Percentiles rank a stretch among this genome's conserved stretches.
Evolutionary conservation across 2,888 invertebrate genomes (phyloP).

Genomic region (Aplocera efformata): DNA sequence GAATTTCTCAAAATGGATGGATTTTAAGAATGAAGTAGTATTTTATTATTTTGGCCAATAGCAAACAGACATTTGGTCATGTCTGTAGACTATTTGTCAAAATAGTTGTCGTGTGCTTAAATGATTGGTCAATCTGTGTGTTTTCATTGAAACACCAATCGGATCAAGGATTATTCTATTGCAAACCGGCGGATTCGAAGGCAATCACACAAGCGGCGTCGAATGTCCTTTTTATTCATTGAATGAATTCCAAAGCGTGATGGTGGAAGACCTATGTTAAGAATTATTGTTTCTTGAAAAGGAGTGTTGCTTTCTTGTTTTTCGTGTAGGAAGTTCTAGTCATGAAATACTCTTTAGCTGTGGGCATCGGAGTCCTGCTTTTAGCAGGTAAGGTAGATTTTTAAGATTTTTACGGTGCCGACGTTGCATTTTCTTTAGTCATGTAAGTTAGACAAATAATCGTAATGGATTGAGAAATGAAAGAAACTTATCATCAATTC

Average conservation of each 20-base stretch:
- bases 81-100: constrained; percentile 50
- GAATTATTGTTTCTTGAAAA: background rate
- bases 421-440: constrained; percentile 26
- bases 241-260: constrained; percentile 3
- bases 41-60: constrained; percentile 45
- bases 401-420: constrained; percentile 20
- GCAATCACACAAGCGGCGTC: no score
- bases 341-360: constrained; percentile 66
- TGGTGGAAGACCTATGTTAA: constrained; percentile 7
- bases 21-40: background rate
- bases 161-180: constrained; percentile 1
- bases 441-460: no score
- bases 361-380: constrained; percentile 58
- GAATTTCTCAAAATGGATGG: no score
- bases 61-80: constrained; percentile 59
- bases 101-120: constrained; percentile 45
- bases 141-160: constrained; percentile 9
- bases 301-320: constrained; percentile 5
- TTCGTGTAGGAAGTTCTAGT: constrained; percentile 16
- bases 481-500: background rate
- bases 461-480: background rate
- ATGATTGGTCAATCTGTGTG: constrained; percentile 37
- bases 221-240: background rate
- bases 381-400: constrained; percentile 71
- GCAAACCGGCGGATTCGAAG: no score